Conservation (phyloP, 2,113 vertebrate genomes). For the Indri indri region DNA sequence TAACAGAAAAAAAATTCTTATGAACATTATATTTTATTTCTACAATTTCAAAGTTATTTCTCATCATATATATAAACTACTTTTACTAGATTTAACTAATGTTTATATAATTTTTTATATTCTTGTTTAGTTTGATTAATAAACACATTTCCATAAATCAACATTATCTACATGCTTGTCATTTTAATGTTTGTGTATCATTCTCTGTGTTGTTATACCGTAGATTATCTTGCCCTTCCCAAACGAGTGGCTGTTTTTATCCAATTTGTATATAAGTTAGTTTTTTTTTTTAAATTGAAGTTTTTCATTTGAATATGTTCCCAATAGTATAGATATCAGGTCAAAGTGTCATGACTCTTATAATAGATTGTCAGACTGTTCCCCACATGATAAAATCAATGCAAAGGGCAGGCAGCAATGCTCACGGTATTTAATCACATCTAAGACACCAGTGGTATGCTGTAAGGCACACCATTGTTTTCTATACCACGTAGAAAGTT, state of each 20-base stretch:
- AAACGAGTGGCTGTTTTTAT: not conserved
- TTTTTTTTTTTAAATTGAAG: not conserved
- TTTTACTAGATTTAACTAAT: conserved; percentile 5
- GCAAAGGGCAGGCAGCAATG: not conserved
- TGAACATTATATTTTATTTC: conserved; percentile 19
- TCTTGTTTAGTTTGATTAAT: not conserved
- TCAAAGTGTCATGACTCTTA: not conserved
- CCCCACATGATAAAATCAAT: conserved; percentile 14
- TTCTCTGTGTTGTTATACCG: not conserved
- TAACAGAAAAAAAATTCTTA: conserved; percentile 23
- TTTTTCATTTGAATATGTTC: not conserved
- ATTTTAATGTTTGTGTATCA: not conserved
- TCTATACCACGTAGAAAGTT: not conserved
- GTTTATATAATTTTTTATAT: not conserved
- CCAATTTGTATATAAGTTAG: not conserved
- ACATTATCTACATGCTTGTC: not conserved
- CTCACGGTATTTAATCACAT: not conserved
- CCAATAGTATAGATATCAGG: not conserved
- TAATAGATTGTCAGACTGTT: not conserved
- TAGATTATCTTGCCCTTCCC: not conserved
- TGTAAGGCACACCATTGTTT: not conserved
- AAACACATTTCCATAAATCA: conserved; percentile 13
- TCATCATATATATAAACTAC: not conserved
- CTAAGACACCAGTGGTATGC: not conserved
- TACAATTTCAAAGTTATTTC: conserved; percentile 7